phyloP scores from a whole-genome alignment of 2,888 invertebrate genomes.

The Apotomis capreana region DNA sequence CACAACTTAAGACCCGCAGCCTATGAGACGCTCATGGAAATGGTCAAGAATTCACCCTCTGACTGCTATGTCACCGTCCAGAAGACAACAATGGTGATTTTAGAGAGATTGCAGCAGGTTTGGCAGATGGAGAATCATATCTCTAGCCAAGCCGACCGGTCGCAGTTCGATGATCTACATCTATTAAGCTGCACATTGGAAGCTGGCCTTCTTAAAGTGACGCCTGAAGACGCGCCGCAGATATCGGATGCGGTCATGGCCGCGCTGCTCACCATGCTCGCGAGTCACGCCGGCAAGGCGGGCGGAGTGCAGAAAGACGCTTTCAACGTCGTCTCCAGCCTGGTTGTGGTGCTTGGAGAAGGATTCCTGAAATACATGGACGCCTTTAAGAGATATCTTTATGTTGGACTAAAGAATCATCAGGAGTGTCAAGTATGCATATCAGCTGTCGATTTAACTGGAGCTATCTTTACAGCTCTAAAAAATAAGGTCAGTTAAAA shows the following conservation, averaged over 20 bases:
- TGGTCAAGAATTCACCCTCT: conserved; percentile 98
- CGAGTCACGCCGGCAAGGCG: conserved; percentile 92
- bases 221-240: conserved; percentile 96
- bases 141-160: conserved; percentile 92
- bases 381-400: conserved; percentile 96
- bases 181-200: conserved; percentile 98
- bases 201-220: conserved; percentile 96
- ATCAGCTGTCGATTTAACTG: conserved; percentile 97
- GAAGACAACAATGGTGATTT: conserved; percentile 97
- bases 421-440: conserved; percentile 96
- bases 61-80: conserved; percentile 99
- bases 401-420: conserved; percentile 95
- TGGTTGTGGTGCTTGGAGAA: conserved; percentile 96
- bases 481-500: conserved; percentile 85
- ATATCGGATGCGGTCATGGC: conserved; percentile 99
- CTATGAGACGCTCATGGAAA: conserved; percentile 99
- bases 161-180: conserved; percentile 97
- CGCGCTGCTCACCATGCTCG: conserved; percentile 97
- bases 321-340: conserved; percentile 96
- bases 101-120: conserved; percentile 96
- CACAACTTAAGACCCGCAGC: conserved; percentile 98
- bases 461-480: conserved; percentile 97
- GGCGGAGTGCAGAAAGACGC: conserved; percentile 99
- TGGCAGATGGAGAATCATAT: conserved; percentile 96
- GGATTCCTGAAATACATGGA: conserved; percentile 99